A percentile compares a stretch with the other conserved stretches of the same genome.
Conservation (phyloP, 2,113 vertebrate species). For the Ctenodactylus gundi region DNA sequence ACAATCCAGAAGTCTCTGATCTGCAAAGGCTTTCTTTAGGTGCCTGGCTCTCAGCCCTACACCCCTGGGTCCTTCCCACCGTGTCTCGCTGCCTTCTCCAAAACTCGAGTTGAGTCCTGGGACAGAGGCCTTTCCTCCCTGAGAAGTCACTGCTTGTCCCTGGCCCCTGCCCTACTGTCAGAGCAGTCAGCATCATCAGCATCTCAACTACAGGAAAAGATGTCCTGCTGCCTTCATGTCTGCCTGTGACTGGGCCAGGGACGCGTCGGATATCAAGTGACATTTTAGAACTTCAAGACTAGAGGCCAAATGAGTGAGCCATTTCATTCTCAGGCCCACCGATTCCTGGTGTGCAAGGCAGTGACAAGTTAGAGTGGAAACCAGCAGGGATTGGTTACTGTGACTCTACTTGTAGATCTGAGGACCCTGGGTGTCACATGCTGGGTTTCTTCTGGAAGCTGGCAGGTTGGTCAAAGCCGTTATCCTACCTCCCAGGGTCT, state of each 20-base stretch:
- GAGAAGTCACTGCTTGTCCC: neutral
- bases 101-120: neutral
- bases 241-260: neutral
- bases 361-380: neutral
- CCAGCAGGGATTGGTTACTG: neutral
- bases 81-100: neutral
- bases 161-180: neutral
- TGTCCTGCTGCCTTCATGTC: neutral
- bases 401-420: neutral
- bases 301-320: neutral
- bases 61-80: neutral
- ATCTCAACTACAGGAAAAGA: neutral
- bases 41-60: neutral
- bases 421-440: neutral
- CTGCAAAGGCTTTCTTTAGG: neutral
- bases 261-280: neutral
- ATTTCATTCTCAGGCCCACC: neutral
- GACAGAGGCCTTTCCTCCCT: constrained; percentile 31
- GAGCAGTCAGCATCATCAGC: neutral
- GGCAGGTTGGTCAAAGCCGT: neutral
- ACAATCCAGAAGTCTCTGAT: neutral
- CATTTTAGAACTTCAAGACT: neutral
- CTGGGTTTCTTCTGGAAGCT: neutral
- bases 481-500: accelerated
- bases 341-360: neutral